Base-by-base conservation (phyloP, 2,888 invertebrate genomes). In the Carterocephalus palaemon region DNA sequence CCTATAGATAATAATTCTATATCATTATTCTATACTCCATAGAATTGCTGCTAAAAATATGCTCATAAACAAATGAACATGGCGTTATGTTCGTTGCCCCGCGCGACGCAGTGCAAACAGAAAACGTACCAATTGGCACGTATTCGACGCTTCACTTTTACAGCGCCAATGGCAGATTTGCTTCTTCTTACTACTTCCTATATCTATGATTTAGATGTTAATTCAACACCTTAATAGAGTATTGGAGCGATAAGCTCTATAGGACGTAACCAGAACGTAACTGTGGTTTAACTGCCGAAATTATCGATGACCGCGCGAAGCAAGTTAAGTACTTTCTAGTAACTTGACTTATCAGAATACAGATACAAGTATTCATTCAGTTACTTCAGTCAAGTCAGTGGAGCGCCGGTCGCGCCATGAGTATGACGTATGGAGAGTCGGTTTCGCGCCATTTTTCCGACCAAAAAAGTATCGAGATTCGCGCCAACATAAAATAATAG, bases 401-500 rank as follows among this genome's bases (percentile, higher is more conserved):
- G 59, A 59, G 64, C 76, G 80, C 74, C 57, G 59, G 64, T 59
- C 54, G 75, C 69, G 73, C 57, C 46, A 32, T 13, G 47, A 41
- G 50, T 37, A 13, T 41, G 62, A 70, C 76, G 81, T 55, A 29
- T 59, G 20, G 37, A 46, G 46, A 43, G 62, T 70, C n/a, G n/a
- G n/a, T 74, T 74, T 70, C 66, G 66, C 75, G 76, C 67, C 62
- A 37, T 43, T 36, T 13, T 34, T 12, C 16, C 40, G 31, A 8
- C 40, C 38, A 41, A 64, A 73, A 75, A 72, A 62, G 64, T 62
- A 64, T 62, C 55, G 57, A 59, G 63, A 61, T 64, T 63, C 40
- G 46, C 40, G 38, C 46, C 41, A 32, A 17, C 15, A 4, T 19
- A 16, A 16, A 32, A 10, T 6, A 10, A 38, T 16, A 31, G 31